Evolutionary conservation across 1,140 invertebrate species (phyloP).

Genomic region (Drosophila tristis): DNA sequence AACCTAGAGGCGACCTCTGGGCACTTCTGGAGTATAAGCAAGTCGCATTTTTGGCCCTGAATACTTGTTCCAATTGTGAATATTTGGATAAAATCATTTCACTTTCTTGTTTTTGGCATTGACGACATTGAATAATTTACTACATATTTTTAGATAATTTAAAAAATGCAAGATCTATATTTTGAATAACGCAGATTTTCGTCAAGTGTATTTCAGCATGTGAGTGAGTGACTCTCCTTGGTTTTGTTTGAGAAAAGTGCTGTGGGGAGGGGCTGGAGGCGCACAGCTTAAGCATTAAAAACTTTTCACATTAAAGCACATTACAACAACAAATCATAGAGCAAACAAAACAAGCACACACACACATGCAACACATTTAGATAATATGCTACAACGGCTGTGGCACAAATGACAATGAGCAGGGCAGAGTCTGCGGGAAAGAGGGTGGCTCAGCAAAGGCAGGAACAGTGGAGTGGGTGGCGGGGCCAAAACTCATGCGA

Average conservation of each 20-base stretch:
- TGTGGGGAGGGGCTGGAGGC: neutral
- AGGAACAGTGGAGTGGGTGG: neutral
- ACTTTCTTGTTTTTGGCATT: no score
- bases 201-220: slow-evolving; percentile 10
- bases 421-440: neutral
- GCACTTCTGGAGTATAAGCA: no score
- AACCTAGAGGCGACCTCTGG: no score
- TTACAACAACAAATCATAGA: slow-evolving; percentile 83
- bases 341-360: slow-evolving; percentile 54
- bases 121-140: no score
- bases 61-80: no score
- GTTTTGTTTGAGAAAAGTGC: slow-evolving; percentile 1
- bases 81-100: no score
- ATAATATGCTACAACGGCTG: slow-evolving; percentile 82
- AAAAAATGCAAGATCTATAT: no score
- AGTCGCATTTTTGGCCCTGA: no score
- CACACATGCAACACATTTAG: slow-evolving; percentile 73
- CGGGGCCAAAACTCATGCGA: slow-evolving; percentile 61
- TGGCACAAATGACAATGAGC: slow-evolving; percentile 69
- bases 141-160: no score
- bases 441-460: neutral
- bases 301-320: slow-evolving; percentile 82
- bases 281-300: slow-evolving; percentile 79
- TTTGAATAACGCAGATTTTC: neutral
- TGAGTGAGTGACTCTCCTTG: slow-evolving; percentile 27